Base-by-base conservation (phyloP, 2,797 vertebrate species). In the Schizopygopsis pylzovi region DNA sequence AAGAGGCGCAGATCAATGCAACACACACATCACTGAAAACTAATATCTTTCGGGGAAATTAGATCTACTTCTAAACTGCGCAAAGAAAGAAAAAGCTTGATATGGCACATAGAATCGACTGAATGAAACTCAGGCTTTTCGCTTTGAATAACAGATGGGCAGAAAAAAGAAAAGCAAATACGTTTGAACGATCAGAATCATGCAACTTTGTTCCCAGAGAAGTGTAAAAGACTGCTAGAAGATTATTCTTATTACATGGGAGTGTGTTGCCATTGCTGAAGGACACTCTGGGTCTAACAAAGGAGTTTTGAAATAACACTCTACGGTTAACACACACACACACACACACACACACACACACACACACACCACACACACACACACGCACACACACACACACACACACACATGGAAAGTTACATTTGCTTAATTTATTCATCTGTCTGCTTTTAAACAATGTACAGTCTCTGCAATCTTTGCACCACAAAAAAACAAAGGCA, bases 1-100 rank as follows among this genome's bases (percentile, higher is more conserved):
- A 94, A 94, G 92, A 94, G 93, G 94, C 92, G 90, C 43, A 92
- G 94, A 95, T 94, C 93, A 93, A 94, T 94, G 93, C 91, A 90
- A 91, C 90, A 91, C 89, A 93, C 93, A 94, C 91, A 91, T 92
- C 90, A 91, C 90, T 86, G 56, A 71, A 84, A 87, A 80, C 71
- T 68, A 84, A 81, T 79, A 79, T 72, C 83, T 56, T 84, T 87
- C 63, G 25, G 47, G 41, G 73, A 59, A 78, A 65, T 77, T 81
- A 81, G 84, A 85, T 87, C 56, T 85, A 81, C 83, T 81, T 77
- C 47, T 78, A 61, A 61, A 82, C 63, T 79, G 63, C 65, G 85
- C 75, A 77, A 82, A 61, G 61, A 28, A 84, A 70, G 63, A 71
- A 54, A 80, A 82, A 54, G 75, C 45, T 65, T 67, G 43, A 80